These are phyloP conservation scores for Ochotona princeps DNA, from an alignment of 2,113 vertebrate species.

Conservation along the genomic window DNA sequence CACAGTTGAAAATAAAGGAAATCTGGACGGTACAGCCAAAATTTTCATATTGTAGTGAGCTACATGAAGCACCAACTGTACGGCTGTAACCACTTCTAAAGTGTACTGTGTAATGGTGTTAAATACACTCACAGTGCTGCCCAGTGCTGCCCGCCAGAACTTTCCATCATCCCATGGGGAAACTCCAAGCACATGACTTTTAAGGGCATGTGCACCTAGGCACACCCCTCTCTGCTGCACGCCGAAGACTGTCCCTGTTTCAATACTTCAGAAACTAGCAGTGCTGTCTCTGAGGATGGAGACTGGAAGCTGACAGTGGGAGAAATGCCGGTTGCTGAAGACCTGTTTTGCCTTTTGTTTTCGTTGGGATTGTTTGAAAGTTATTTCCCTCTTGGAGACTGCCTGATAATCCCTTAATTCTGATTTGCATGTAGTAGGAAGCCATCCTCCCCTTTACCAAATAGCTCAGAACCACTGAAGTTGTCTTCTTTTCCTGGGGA, in stretches of 20 bases:
- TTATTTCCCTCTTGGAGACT: neutral
- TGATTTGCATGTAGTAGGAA: neutral
- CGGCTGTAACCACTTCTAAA: neutral
- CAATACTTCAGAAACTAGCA: neutral
- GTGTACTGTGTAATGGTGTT: neutral
- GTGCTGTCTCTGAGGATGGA: neutral
- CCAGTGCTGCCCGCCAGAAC: neutral
- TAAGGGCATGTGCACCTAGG: neutral
- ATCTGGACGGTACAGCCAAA: neutral
- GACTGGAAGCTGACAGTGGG: too few relatives aligned
- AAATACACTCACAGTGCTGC: neutral
- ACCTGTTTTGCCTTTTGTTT: neutral
- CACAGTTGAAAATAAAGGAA: neutral
- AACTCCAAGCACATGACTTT: neutral
- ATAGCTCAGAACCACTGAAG: rapidly evolving
- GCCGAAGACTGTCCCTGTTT: neutral
- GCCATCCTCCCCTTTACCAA: neutral
- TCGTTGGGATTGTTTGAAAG: neutral
- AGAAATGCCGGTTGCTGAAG: neutral
- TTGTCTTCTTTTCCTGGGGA: neutral
- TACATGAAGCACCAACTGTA: neutral
- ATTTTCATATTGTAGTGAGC: neutral
- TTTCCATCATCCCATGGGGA: neutral
- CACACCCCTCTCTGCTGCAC: neutral
- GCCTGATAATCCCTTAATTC: neutral